phyloP scores from a whole-genome alignment of 2,113 vertebrate genomes.

The Hemiprocne comata region DNA sequence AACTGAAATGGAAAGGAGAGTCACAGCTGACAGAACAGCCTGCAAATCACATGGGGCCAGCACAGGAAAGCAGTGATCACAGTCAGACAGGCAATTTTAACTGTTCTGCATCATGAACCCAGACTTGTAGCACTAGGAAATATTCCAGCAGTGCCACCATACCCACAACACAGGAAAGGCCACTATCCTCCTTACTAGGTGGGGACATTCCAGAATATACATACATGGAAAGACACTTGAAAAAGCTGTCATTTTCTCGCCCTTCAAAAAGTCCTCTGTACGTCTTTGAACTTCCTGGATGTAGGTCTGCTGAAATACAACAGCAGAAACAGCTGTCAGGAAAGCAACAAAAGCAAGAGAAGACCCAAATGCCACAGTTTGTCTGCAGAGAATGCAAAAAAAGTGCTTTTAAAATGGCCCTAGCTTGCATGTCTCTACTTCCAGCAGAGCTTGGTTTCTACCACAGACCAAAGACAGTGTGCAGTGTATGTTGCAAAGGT shows the following conservation, averaged over 20 bases:
- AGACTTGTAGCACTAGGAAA: neutral
- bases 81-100: neutral
- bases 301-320: constrained; percentile 67
- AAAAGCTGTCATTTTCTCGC: constrained; percentile 82
- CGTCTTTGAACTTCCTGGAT: constrained; percentile 21
- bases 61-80: neutral
- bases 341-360: neutral
- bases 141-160: neutral
- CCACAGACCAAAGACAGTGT: no score
- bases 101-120: neutral
- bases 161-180: neutral
- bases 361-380: neutral
- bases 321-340: neutral
- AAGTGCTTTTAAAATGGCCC: neutral
- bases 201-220: neutral
- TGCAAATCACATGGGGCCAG: neutral
- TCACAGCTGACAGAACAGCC: neutral
- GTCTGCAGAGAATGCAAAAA: neutral
- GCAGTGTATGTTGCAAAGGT: neutral
- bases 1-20: neutral
- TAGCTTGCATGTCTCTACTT: neutral
- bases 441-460: neutral
- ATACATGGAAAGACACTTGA: constrained; percentile 88
- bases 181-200: neutral
- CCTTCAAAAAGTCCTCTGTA: constrained; percentile 71